Conservation (phyloP, 2,797 vertebrate species). For the Enteromius viviparus region DNA sequence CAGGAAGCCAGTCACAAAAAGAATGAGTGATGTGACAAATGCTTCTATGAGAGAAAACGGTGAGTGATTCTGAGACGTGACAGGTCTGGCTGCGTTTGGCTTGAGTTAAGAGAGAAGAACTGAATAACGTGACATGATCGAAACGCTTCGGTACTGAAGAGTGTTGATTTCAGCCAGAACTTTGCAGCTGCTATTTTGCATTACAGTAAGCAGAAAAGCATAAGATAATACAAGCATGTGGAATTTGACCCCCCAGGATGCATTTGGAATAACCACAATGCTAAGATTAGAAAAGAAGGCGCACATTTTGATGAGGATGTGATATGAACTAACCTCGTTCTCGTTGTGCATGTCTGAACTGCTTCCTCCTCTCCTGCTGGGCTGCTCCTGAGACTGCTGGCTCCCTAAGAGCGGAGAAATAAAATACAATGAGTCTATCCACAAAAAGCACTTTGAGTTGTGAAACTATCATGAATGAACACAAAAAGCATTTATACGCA, state of each 20-base stretch:
- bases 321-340: constrained; percentile 75
- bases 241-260: constrained; percentile 14
- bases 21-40: constrained; percentile 32
- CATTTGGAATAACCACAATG: constrained; percentile 27
- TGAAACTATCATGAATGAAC: not conserved
- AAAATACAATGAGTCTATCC: not conserved
- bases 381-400: constrained; percentile 82
- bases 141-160: constrained; percentile 12
- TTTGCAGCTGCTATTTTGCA: constrained; percentile 33
- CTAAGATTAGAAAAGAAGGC: constrained; percentile 13
- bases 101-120: not conserved
- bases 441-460: not conserved
- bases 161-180: constrained; percentile 44
- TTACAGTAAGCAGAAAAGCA: constrained; percentile 24
- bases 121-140: constrained; percentile 8
- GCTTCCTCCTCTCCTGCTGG: constrained; percentile 72
- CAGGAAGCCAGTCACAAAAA: constrained; percentile 47
- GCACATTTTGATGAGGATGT: constrained; percentile 43
- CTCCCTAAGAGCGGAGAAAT: constrained; percentile 72
- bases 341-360: constrained; percentile 79
- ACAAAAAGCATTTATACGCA: not conserved
- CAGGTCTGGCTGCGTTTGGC: constrained; percentile 31
- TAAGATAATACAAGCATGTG: not conserved
- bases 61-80: constrained; percentile 20
- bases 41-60: constrained; percentile 31